Base-by-base conservation (phyloP, 2,888 invertebrate genomes). In the Trachelus iudaicus region DNA sequence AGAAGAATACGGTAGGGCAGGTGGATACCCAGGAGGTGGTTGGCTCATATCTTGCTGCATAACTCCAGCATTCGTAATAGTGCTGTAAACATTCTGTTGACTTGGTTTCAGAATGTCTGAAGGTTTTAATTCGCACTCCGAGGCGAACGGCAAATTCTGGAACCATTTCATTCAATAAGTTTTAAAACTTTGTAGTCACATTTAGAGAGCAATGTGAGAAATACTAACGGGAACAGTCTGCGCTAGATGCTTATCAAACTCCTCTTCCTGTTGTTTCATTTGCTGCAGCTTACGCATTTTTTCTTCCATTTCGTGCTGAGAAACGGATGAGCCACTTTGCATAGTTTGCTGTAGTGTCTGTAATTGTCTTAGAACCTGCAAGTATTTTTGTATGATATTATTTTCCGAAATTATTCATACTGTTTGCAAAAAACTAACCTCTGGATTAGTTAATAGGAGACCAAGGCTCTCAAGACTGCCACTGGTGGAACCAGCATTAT, bases 361-460 rank as follows among this genome's bases (percentile, higher is more conserved):
- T 75, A 98, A 93, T 87, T 98, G 98, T 77, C 98, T 94, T 90
- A 98, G 93, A 73, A 98, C 96, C 92, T 98, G 71, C 4, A 33
- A 80, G 56, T 31, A 31, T 56, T 33, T 34, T 73, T 69, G 69
- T 69, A 23, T 56, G 1, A 56, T 9, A 23, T 56, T 11, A 33
- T 97, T 76, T 96, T 95, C 77, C 97, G 91, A 84, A 96, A 31
- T 23, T 31, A 71, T 12, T 56, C 23, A 56, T 56, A 56, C 56
- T 56, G 23, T 56, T 23, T 56, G 0, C 56, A 6, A 56, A 56
- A 23, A 56, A 56, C 56, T 56, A 56, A 87, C 91, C 88, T 90
- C 91, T 69, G 91, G 91, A 87, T 91, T 91, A 9, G 91, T 87
- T 4, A 91, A 85, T 69, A 91, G 84, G 75, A 91, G 80, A 13